Base-by-base conservation (phyloP, 2,888 invertebrate genomes). In the Rhamphomyia laevipes region DNA sequence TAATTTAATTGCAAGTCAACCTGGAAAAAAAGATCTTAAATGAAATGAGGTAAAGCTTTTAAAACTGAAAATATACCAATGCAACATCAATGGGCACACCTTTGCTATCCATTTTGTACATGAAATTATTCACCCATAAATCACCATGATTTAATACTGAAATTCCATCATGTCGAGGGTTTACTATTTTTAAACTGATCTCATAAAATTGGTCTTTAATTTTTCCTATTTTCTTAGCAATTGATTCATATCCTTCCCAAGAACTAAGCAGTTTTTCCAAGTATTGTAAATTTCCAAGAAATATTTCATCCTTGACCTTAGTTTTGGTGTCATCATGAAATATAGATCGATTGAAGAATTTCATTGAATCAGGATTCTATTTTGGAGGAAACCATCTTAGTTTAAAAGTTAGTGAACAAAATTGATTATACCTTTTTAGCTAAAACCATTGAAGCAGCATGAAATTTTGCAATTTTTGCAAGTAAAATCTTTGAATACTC, bases 61-160 rank as follows among this genome's bases (percentile, higher is more conserved):
- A n/a, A 13, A 35, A 2, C n/a, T n/a, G 13, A 21, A 12, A 63
- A 70, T 67, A n/a, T 59, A 73, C 73, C 53, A 73, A 70, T 50
- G 66, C 65, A 41, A 71, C 66, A 57, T 75, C 73, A 45, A 65
- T 65, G 43, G 64, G 65, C 49, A 65, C 64, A 48, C 63, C 57
- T 23, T 61, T 53, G 4, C 58, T 57, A 48, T 69, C 57, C 55
- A 75, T 74, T 35, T 63, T 61, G 58, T 74, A 75, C 69, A 75
- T 68, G 57, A 74, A 72, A 56, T 75, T 75, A 51, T 74, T 74
- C n/a, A 72, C 65, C 75, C 75, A 75, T 2, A 74, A 62, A 56
- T 75, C 75, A 12, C 74, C 75, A 56, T 75, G 75, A 57, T 73
- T 74, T 37, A 75, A 60, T n/a, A 75, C 74, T 23, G 72, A 70